Percentiles rank a stretch among this genome's conserved stretches.
phyloP scores from a whole-genome alignment of 2,888 invertebrate genomes.

The Heliconius sara region DNA sequence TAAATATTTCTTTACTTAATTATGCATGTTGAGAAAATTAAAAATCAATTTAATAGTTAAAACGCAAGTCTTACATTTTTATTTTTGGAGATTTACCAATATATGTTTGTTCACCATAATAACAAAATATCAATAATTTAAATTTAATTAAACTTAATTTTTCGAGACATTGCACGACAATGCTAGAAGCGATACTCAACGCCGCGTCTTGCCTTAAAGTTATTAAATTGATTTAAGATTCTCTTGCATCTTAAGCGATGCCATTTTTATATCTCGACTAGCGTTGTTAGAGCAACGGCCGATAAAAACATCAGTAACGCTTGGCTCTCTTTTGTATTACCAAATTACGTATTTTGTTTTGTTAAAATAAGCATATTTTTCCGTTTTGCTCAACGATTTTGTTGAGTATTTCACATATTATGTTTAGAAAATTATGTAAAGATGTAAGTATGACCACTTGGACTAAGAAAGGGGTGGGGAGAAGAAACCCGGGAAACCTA shows the following conservation, averaged over 20 bases:
- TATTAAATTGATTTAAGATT: not conserved
- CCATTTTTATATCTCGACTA: conserved; percentile 4
- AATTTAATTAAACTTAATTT: no score
- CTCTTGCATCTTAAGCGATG: not conserved
- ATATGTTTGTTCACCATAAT: no score
- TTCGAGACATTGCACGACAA: no score
- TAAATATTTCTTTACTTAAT: no score
- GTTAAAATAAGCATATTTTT: conserved; percentile 24
- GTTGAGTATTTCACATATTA: not conserved
- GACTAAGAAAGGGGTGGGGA: not conserved
- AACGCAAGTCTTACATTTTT: no score
- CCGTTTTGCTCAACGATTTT: conserved; percentile 1
- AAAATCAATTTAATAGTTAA: no score
- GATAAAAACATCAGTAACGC: conserved; percentile 47
- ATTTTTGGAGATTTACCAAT: no score
- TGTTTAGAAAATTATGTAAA: conserved; percentile 7
- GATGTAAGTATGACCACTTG: not conserved
- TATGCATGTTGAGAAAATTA: no score
- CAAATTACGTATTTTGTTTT: conserved; percentile 36
- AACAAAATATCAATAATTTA: not conserved
- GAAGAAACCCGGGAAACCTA: not conserved
- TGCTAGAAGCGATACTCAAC: no score
- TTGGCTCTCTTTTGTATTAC: conserved; percentile 37
- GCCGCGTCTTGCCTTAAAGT: no score
- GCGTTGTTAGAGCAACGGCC: conserved; percentile 36